Conservation (phyloP, 2,113 vertebrate genomes). For the Ictidomys tridecemlineatus region DNA sequence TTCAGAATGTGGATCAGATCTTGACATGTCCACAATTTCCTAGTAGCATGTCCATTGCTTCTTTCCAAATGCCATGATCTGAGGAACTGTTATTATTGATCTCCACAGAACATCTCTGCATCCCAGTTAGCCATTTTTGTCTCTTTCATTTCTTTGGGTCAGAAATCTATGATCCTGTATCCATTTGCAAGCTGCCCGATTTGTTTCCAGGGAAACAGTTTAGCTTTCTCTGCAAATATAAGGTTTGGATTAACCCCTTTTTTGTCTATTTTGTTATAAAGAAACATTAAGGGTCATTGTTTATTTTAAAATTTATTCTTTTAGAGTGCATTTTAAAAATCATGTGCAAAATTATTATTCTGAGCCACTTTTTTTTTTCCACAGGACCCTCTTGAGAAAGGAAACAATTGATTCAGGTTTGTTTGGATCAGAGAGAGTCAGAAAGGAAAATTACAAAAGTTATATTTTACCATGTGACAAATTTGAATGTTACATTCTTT, state of each 20-base stretch:
- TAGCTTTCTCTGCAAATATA: not conserved
- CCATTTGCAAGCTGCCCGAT: not conserved
- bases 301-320: not conserved
- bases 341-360: not conserved
- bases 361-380: not conserved
- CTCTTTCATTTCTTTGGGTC: conserved; percentile 33
- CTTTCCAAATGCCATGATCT: not conserved
- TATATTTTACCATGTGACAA: not conserved
- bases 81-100: not conserved
- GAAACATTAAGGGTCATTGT: not conserved
- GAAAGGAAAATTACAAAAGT: not conserved
- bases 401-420: not conserved
- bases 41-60: not conserved
- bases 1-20: not conserved
- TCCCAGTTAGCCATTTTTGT: not conserved
- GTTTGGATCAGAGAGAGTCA: not conserved
- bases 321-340: not conserved
- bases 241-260: conserved; percentile 22
- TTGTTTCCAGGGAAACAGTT: conserved; percentile 68
- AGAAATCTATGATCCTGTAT: not conserved
- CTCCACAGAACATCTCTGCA: not conserved
- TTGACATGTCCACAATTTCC: not conserved
- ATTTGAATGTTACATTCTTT: not conserved
- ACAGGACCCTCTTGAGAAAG: not conserved
- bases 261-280: conserved; percentile 54